Percentiles rank a stretch among this genome's conserved stretches.
Evolutionary conservation across 64 coral and sea anemone species (phyloP).

Genomic region (Montipora capricornis): DNA sequence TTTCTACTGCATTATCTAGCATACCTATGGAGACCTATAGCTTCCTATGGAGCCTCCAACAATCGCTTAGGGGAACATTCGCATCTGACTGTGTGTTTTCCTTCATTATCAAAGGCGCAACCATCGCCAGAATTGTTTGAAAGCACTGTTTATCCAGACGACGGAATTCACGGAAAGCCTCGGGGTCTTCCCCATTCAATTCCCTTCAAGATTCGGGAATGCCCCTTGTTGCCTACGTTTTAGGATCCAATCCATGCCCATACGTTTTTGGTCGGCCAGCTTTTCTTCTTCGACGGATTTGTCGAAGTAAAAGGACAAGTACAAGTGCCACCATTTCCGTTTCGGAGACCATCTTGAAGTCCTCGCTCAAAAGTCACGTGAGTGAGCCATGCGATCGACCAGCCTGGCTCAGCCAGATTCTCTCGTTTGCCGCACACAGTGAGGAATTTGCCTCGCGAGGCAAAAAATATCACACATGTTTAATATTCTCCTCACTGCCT

Average conservation of each 20-base stretch:
- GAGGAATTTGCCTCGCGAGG: background rate
- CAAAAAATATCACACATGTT: background rate
- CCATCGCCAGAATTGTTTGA: conserved; percentile 18
- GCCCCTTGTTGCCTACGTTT: conserved; percentile 11
- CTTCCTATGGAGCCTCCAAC: too few relatives aligned
- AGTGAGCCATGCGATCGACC: background rate
- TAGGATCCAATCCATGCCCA: too few relatives aligned
- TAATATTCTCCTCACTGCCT: background rate
- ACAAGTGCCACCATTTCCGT: too few relatives aligned
- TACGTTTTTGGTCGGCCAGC: too few relatives aligned
- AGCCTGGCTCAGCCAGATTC: background rate
- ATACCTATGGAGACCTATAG: too few relatives aligned
- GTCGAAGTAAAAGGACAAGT: too few relatives aligned
- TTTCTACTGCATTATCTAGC: too few relatives aligned
- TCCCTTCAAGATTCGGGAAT: background rate
- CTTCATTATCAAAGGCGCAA: conserved; percentile 6
- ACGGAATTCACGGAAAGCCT: conserved; percentile 3
- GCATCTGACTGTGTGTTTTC: conserved; percentile 7
- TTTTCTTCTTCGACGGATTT: too few relatives aligned
- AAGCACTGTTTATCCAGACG: conserved; percentile 7
- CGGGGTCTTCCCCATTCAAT: background rate
- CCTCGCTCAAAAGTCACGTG: background rate
- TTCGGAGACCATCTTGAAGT: background rate
- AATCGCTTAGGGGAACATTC: too few relatives aligned
- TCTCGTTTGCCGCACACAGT: background rate